Conservation (phyloP, 2,113 vertebrate species). For the Xiphophorus hellerii region DNA sequence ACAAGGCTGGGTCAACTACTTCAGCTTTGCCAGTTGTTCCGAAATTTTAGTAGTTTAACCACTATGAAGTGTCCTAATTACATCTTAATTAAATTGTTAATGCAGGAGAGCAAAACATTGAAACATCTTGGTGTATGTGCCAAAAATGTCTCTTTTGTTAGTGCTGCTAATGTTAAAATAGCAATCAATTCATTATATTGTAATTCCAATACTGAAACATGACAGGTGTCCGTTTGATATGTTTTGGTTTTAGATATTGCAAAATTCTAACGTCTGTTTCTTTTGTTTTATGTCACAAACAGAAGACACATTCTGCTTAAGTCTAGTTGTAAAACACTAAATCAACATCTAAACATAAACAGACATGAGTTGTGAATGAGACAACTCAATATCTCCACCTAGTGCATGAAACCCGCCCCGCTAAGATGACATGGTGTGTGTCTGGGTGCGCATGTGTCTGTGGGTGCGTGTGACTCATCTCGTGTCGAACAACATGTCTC, state of each 20-base stretch:
- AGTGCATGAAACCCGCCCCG: constrained; percentile 15
- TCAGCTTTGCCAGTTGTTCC: constrained; percentile 65
- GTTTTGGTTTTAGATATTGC: too few species aligned
- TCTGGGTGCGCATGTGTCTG: constrained; percentile 30
- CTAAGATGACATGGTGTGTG: not conserved
- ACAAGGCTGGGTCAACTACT: constrained; percentile 33
- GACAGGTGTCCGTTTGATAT: too few species aligned
- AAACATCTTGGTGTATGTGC: constrained; percentile 9
- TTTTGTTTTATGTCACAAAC: too few species aligned
- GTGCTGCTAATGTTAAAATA: not conserved
- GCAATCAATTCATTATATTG: too few species aligned
- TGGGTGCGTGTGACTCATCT: constrained; percentile 46
- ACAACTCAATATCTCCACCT: constrained; percentile 30
- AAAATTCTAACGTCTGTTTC: too few species aligned
- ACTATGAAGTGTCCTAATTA: constrained; percentile 8
- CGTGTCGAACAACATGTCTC: constrained; percentile 56
- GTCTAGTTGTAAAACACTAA: too few species aligned
- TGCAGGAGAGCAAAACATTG: constrained; percentile 19
- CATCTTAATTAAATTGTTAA: constrained; percentile 13
- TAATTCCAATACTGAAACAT: too few species aligned
- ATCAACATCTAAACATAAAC: too few species aligned
- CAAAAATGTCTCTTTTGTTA: not conserved
- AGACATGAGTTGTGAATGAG: fast-evolving
- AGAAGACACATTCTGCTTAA: too few species aligned
- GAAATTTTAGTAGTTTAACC: constrained; percentile 57